Percentiles rank a stretch among this genome's conserved stretches.
phyloP scores from a whole-genome alignment of 2,888 invertebrate species.

The Agrochola lychnidis region DNA sequence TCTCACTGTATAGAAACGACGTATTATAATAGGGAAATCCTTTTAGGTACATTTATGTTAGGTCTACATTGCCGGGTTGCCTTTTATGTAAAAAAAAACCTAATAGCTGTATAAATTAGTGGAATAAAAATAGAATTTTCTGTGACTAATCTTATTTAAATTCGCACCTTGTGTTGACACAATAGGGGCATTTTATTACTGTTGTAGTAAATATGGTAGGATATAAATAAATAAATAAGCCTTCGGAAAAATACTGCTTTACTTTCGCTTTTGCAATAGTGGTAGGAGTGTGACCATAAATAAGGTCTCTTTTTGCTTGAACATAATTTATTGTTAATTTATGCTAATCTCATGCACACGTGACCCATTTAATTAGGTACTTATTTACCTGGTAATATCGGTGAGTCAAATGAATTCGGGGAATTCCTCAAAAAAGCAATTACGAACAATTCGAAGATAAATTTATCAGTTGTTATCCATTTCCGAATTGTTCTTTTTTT shows the following conservation, averaged over 20 bases:
- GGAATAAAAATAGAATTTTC: conserved; percentile 22
- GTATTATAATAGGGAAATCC: conserved; percentile 71
- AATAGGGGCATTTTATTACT: conserved; percentile 8
- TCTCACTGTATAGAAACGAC: conserved; percentile 53
- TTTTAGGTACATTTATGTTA: conserved; percentile 62
- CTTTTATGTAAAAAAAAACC: conserved; percentile 45
- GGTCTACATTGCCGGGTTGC: conserved; percentile 39
- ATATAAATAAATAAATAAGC: not conserved
- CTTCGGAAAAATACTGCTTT: conserved; percentile 13
- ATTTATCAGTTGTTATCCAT: conserved; percentile 27
- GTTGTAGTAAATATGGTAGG: not conserved
- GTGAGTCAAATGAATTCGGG: not conserved
- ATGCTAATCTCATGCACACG: conserved; percentile 8
- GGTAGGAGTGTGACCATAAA: not conserved
- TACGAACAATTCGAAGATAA: not conserved
- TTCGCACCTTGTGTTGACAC: conserved; percentile 13
- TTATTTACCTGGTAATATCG: not conserved
- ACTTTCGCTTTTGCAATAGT: conserved; percentile 22
- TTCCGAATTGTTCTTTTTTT: conserved; percentile 10
- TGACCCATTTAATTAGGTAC: not conserved
- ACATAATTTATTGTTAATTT: not conserved
- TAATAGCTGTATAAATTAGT: conserved; percentile 38
- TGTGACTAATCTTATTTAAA: conserved; percentile 34
- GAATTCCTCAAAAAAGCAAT: not conserved
- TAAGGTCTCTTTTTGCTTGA: not conserved